Evolutionary conservation across 2,797 vertebrate genomes (phyloP).

Genomic region (Hozukius guyotensis): DNA sequence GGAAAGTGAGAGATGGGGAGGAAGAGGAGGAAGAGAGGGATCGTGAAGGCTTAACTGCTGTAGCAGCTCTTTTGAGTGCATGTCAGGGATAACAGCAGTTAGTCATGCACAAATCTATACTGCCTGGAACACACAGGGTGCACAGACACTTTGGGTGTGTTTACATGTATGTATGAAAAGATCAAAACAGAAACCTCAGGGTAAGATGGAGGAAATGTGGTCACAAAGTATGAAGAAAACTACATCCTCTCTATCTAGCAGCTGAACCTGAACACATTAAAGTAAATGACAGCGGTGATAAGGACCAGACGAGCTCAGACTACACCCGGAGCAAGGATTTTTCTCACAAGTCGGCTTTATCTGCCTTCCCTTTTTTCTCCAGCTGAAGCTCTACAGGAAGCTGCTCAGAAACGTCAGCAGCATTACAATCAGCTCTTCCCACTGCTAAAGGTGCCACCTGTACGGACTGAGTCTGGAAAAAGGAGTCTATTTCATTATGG

Average conservation of each 20-base stretch:
- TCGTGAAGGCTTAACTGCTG: conserved; percentile 53
- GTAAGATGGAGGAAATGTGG: neutral
- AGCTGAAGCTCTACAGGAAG: conserved; percentile 57
- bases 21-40: conserved; percentile 33
- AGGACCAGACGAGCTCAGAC: conserved; percentile 10
- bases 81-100: conserved; percentile 55
- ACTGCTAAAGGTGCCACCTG: neutral
- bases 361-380: conserved; percentile 23
- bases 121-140: conserved; percentile 31
- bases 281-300: neutral
- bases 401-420: conserved; percentile 39
- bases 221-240: neutral
- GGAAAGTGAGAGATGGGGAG: conserved; percentile 22
- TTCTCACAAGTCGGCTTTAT: conserved; percentile 44
- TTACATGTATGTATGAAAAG: neutral
- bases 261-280: neutral
- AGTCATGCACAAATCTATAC: conserved; percentile 60
- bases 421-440: conserved; percentile 56
- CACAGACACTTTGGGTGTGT: neutral
- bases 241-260: neutral
- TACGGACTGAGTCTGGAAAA: neutral
- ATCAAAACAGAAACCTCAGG: neutral
- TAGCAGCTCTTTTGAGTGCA: conserved; percentile 48
- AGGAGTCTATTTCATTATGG: neutral
- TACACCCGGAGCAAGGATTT: conserved; percentile 24